Conservation (phyloP, 1,140 invertebrate species). For the Saxidomus purpurata region DNA sequence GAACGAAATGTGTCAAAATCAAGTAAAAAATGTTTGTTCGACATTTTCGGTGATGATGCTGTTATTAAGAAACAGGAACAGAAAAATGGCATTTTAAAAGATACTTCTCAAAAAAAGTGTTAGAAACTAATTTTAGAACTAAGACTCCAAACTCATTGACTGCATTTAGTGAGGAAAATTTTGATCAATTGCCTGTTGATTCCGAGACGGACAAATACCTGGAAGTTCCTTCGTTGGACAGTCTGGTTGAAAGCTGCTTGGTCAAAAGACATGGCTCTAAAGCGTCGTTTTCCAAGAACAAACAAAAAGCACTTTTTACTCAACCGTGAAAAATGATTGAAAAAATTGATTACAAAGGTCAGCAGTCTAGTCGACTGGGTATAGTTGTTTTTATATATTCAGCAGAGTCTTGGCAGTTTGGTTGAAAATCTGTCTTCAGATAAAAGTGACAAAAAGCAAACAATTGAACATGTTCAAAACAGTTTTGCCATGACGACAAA, state of each 20-base stretch:
- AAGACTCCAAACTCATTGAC: background rate
- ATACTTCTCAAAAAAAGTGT: background rate
- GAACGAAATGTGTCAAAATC: no score
- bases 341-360: background rate
- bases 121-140: background rate
- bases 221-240: constrained; percentile 34
- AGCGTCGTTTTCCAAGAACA: background rate
- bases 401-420: background rate
- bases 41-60: no score
- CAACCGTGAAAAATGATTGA: background rate
- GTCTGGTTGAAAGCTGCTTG: background rate
- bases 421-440: no score
- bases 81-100: no score
- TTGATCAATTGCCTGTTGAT: background rate
- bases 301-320: background rate
- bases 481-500: background rate
- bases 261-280: background rate
- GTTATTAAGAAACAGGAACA: no score
- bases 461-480: background rate
- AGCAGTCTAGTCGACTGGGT: background rate
- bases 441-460: background rate
- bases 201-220: constrained; percentile 1
- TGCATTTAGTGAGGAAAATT: background rate
- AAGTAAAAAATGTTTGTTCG: no score
- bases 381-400: background rate